Conservation (phyloP, 1,140 invertebrate genomes). For the Xylocopa sonorina region DNA sequence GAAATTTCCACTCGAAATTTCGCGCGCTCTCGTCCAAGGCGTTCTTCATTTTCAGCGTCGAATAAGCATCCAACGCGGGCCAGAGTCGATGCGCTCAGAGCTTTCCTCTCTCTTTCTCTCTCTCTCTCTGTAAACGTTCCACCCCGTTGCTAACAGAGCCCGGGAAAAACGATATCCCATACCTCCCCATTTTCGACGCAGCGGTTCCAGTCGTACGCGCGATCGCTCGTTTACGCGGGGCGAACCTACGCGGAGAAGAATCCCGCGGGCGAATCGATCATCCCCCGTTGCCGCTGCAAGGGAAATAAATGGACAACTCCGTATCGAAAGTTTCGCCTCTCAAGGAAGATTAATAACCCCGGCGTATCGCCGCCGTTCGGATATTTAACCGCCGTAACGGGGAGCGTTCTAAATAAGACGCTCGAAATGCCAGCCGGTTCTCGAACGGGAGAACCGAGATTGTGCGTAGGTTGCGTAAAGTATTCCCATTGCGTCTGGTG, state of each 20-base stretch:
- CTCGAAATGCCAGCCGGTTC: background rate
- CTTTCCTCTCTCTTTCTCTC: background rate
- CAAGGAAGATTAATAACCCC: constrained; percentile 27
- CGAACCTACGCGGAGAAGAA: background rate
- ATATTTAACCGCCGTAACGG: background rate
- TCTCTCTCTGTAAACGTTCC: constrained; percentile 8
- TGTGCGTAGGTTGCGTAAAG: too few relatives aligned
- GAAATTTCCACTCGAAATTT: constrained; percentile 37
- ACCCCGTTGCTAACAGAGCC: background rate
- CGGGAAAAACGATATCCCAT: background rate
- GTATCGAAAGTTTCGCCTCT: constrained; percentile 27
- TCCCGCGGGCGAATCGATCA: constrained; percentile 15
- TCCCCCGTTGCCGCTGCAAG: background rate
- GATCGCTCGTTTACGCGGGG: background rate
- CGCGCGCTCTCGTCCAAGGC: background rate
- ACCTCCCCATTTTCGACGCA: background rate
- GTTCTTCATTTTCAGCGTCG: constrained; percentile 22
- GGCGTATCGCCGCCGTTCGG: background rate
- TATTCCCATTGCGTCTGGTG: too few relatives aligned
- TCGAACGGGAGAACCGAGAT: background rate
- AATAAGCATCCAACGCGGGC: background rate
- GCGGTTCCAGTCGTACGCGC: background rate
- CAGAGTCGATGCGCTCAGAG: constrained; percentile 6
- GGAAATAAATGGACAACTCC: constrained; percentile 24
- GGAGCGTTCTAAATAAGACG: background rate